Evolutionary conservation across 2,797 vertebrate species (phyloP).

Genomic region (Melanotaenia boesemani): DNA sequence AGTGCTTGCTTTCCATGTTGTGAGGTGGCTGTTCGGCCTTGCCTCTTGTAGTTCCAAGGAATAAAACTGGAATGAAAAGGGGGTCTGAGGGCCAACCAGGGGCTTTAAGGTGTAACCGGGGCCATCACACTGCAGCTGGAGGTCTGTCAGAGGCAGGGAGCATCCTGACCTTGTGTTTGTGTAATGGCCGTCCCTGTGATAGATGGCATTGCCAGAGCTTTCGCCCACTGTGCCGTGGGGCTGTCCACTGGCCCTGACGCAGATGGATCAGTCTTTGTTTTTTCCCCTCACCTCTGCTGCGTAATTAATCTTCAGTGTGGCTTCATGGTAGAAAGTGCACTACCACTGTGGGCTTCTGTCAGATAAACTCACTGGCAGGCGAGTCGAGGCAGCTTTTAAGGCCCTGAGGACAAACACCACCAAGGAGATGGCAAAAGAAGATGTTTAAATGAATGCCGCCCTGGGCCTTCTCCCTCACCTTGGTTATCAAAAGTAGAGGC

Average conservation of each 20-base stretch:
- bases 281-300: constrained; percentile 65
- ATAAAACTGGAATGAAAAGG: constrained; percentile 14
- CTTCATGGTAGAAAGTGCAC: constrained; percentile 54
- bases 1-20: constrained; percentile 8
- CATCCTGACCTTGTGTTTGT: constrained; percentile 82
- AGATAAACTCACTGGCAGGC: constrained; percentile 66
- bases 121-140: constrained; percentile 11
- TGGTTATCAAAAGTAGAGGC: constrained; percentile 66
- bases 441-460: constrained; percentile 77
- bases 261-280: constrained; percentile 84
- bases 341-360: constrained; percentile 43
- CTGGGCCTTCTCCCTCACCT: constrained; percentile 57
- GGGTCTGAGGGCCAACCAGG: constrained; percentile 31
- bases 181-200: constrained; percentile 77
- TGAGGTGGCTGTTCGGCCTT: constrained; percentile 1
- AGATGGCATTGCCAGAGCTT: constrained; percentile 74
- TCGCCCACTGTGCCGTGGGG: constrained; percentile 67
- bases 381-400: constrained; percentile 50
- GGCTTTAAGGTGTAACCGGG: constrained; percentile 43
- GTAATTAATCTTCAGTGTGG: constrained; percentile 81
- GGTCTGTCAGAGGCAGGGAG: constrained; percentile 44
- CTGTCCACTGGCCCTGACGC: constrained; percentile 80
- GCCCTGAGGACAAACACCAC: constrained; percentile 64
- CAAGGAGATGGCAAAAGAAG: constrained; percentile 69
- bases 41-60: constrained; percentile 19